Percentiles rank a stretch among this genome's conserved stretches.
phyloP scores from a whole-genome alignment of 2,797 vertebrate genomes.

The Setipinna tenuifilis region DNA sequence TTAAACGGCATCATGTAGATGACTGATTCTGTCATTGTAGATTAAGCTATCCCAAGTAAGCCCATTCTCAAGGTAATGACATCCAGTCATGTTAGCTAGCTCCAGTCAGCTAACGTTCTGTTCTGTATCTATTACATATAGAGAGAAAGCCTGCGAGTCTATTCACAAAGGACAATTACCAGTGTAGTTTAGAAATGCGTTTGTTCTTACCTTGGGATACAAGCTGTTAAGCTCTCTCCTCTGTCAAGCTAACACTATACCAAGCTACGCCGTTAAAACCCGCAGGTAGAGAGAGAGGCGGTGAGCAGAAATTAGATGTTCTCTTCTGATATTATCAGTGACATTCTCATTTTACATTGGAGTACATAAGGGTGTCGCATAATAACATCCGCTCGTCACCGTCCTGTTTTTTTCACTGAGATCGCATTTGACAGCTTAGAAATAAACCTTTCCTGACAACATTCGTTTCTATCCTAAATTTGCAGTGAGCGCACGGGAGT shows the following conservation, averaged over 20 bases:
- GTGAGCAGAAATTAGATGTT: background rate
- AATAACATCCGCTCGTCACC: constrained; percentile 15
- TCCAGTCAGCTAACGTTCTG: background rate
- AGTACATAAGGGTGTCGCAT: background rate
- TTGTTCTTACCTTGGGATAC: background rate
- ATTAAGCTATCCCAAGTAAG: background rate
- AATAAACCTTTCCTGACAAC: constrained; percentile 52
- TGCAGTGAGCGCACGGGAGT: constrained; percentile 55
- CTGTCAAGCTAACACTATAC: background rate
- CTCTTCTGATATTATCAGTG: constrained; percentile 16
- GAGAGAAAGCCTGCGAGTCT: background rate
- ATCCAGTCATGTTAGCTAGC: constrained; percentile 7
- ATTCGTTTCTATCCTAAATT: constrained; percentile 38
- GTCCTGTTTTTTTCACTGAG: background rate
- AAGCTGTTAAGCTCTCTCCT: background rate
- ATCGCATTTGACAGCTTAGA: background rate
- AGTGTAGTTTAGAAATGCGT: background rate
- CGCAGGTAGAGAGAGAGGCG: background rate
- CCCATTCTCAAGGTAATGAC: background rate
- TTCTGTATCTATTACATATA: background rate
- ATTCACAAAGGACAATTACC: background rate
- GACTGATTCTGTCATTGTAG: background rate
- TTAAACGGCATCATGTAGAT: background rate
- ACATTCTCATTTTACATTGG: background rate
- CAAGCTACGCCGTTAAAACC: constrained; percentile 1